Evolutionary conservation across 2,113 vertebrate species (phyloP), one percentile per base, ranked within the genome.

Genomic region (Oryzias melastigma): DNA sequence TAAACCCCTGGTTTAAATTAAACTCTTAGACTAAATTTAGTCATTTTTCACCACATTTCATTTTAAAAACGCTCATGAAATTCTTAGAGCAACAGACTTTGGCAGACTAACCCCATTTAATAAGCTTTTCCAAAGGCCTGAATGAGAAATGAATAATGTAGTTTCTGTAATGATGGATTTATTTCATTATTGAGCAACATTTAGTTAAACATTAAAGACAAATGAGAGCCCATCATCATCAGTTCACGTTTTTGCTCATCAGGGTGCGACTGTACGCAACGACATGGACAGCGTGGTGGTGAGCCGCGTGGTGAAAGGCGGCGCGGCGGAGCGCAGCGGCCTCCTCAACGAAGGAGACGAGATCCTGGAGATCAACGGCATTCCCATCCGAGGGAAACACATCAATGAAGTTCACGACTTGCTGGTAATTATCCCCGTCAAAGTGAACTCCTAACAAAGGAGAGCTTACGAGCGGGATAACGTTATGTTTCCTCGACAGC

Each of bases 261-360:
- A 98, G 97, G 97, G 97, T 48, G 95, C 95, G 24, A 98, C 96
- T 6, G 96, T 98, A 50, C 93, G 95, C 52, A 98, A 98, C 62
- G 95, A 98, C 81, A 89, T 95, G 91, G 96, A 98, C 73, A 94
- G 95, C 35, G 97, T 98, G 72, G 93, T 98, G 76, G 94, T 98
- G 65, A 98, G 96, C 72, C 95, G 96, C 0, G 94, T 98, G 85
- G 96, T 98, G 58, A 96, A 94, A 85, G 97, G 97, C 13, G 96
- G 97, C 12, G 94, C 93, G 0, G 96, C 95, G 1, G 95, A 98
- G 83, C 93, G 93, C 62, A 97, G 95, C 72, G 95, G 95, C 51
- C 89, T 98, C 14, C 88, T 98, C 68, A 95, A 92, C 7, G 95
- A 98, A 87, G 97, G 96, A 41, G 97, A 98, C 1, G 96, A 98